Evolutionary conservation across 2,113 vertebrate genomes (phyloP).

Genomic region (Lutjanus erythropterus): DNA sequence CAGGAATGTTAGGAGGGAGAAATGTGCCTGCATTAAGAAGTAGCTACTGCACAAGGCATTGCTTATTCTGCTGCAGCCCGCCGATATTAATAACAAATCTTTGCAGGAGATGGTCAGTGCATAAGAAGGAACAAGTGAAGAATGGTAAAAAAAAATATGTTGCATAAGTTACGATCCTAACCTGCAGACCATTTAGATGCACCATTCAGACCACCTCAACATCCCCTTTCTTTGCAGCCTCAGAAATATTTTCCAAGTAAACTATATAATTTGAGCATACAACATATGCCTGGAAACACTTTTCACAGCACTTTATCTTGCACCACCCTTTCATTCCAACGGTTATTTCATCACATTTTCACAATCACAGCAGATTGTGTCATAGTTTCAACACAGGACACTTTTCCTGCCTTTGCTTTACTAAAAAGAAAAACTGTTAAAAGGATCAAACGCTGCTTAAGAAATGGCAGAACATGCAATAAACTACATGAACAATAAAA

Average conservation of each 20-base stretch:
- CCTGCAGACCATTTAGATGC: not conserved
- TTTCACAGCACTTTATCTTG: not conserved
- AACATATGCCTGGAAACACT: not conserved
- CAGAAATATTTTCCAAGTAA: not conserved
- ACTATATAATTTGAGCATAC: not conserved
- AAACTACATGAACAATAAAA: not conserved
- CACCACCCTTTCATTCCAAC: not conserved
- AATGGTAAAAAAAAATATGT: not conserved
- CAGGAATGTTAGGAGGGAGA: constrained; percentile 12
- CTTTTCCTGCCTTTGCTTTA: not conserved
- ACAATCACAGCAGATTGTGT: not conserved
- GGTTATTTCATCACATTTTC: not conserved
- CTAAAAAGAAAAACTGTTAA: not conserved
- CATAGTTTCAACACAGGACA: constrained; percentile 4
- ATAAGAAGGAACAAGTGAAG: too few relatives aligned
- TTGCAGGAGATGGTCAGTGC: not conserved
- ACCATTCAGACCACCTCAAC: not conserved
- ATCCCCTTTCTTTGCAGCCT: not conserved
- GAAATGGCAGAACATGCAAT: not conserved
- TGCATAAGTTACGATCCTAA: not conserved
- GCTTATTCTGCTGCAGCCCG: not conserved
- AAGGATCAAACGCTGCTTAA: not conserved
- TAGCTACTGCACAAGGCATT: not conserved
- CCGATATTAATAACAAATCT: not conserved
- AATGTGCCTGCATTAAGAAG: constrained; percentile 7